A percentile compares a stretch with the other conserved stretches of the same genome.
phyloP scores from a whole-genome alignment of 2,797 vertebrate species.

The Sarcoramphus papa region DNA sequence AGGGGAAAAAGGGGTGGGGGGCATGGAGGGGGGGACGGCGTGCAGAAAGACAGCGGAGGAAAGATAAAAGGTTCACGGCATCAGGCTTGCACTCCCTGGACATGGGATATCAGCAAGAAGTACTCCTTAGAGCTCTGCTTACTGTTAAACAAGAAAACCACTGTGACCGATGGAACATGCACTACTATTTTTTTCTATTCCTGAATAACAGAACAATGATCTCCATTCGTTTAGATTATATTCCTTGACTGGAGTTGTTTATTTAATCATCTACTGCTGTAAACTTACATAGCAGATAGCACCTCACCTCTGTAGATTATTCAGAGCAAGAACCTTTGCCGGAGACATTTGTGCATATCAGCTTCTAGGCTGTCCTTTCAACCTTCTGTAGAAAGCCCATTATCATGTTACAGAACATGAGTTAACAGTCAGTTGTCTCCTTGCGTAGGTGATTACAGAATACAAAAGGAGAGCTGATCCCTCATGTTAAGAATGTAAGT shows the following conservation, averaged over 20 bases:
- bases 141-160: not conserved
- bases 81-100: not conserved
- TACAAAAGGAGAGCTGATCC: not conserved
- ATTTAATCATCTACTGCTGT: not conserved
- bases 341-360: fast-evolving
- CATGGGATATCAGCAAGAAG: not conserved
- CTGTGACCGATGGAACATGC: not conserved
- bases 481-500: not conserved
- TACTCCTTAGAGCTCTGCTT: not conserved
- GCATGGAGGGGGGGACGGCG: fast-evolving
- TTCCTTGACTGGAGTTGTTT: not conserved
- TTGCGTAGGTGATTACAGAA: not conserved
- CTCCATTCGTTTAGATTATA: not conserved
- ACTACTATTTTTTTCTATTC: not conserved
- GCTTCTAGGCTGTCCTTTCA: not conserved
- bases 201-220: not conserved
- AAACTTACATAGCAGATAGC: not conserved
- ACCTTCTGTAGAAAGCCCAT: not conserved
- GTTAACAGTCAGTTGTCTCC: not conserved
- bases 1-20: too few species aligned
- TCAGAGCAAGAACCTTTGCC: not conserved
- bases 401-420: fast-evolving
- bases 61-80: not conserved
- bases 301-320: not conserved
- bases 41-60: not conserved